Percentiles rank a stretch among this genome's conserved stretches.
These are phyloP conservation scores for Phyllopteryx taeniolatus DNA, from an alignment of 2,113 vertebrate genomes.

Conservation along the genomic window DNA sequence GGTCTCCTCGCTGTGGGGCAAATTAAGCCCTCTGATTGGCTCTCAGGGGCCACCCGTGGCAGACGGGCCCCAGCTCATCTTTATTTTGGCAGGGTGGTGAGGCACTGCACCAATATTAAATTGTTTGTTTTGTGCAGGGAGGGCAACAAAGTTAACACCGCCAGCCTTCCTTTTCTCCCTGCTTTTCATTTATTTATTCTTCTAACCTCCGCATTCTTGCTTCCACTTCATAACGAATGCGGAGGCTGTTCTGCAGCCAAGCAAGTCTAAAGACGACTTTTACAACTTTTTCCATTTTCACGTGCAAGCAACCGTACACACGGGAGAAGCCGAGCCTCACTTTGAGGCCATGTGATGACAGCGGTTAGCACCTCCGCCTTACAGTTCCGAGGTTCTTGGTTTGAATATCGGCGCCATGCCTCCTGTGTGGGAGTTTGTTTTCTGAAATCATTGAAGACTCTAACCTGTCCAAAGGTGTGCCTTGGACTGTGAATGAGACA, in stretches of 20 bases:
- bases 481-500: too few relatives aligned
- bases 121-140: constrained; percentile 57
- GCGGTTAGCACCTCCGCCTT: too few relatives aligned
- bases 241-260: constrained; percentile 41
- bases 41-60: constrained; percentile 73
- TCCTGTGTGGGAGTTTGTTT: too few relatives aligned
- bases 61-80: constrained; percentile 72
- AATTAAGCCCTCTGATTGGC: constrained; percentile 77
- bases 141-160: constrained; percentile 51
- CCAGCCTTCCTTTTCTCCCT: constrained; percentile 47
- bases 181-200: constrained; percentile 64
- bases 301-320: background rate
- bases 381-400: too few relatives aligned
- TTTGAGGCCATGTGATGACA: background rate
- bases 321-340: background rate
- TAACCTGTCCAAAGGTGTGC: too few relatives aligned
- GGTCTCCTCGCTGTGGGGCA: constrained; percentile 74
- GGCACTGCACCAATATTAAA: constrained; percentile 74
- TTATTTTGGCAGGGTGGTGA: constrained; percentile 76
- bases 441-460: too few relatives aligned
- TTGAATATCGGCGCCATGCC: too few relatives aligned
- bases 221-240: constrained; percentile 50
- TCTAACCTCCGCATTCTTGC: constrained; percentile 44
- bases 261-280: constrained; percentile 18
- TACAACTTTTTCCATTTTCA: background rate